These are phyloP conservation scores for Rousettus madagascariensis DNA, from an alignment of 2,797 vertebrate genomes.

Conservation along the genomic window DNA sequence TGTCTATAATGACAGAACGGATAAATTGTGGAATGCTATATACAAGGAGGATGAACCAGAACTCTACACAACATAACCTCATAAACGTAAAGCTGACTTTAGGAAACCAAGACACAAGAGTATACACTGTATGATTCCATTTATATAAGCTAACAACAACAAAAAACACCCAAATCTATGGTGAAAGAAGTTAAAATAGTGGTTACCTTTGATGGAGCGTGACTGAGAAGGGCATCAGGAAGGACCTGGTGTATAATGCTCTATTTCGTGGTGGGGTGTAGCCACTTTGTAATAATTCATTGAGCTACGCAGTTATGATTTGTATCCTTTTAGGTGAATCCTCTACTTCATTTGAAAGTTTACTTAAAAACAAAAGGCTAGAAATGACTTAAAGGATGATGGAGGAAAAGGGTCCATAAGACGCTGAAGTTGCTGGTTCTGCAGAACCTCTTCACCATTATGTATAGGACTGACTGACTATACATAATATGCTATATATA, in stretches of 20 bases:
- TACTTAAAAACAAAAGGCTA: constrained; percentile 52
- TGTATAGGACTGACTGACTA: not conserved
- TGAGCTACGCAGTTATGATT: not conserved
- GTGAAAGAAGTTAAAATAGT: not conserved
- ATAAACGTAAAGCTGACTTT: not conserved
- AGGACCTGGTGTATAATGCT: not conserved
- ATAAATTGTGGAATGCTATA: not conserved
- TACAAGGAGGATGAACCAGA: not conserved
- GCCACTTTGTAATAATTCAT: constrained; percentile 24
- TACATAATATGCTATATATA: no score
- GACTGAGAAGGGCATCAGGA: not conserved
- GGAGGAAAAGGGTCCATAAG: constrained; percentile 1
- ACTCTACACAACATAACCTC: not conserved
- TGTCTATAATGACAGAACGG: not conserved
- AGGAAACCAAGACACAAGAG: not conserved
- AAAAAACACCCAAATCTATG: not conserved
- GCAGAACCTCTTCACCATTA: not conserved
- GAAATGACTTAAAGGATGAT: not conserved
- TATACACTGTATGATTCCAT: not conserved
- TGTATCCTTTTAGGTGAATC: not conserved
- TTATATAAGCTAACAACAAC: not conserved
- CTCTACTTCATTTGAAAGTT: constrained; percentile 10
- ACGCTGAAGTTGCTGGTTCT: not conserved
- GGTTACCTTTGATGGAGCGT: not conserved
- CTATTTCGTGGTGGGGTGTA: not conserved